A percentile compares a stretch with the other conserved stretches of the same genome.
phyloP scores from a whole-genome alignment of 2,888 invertebrate genomes.

The Drosophila helvetica region DNA sequence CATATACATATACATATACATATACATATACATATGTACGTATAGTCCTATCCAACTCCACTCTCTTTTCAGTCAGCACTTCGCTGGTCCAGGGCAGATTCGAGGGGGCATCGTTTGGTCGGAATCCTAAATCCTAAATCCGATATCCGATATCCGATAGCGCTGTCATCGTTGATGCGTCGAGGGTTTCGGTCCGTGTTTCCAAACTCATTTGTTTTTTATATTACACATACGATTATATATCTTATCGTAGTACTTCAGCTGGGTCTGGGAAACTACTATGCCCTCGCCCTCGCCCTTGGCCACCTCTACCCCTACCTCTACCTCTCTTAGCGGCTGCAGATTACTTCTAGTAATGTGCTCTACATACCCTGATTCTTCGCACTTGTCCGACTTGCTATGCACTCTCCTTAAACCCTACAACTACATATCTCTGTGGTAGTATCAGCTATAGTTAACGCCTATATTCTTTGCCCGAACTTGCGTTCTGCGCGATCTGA shows the following conservation, averaged over 20 bases:
- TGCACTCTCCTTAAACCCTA: constrained; percentile 12
- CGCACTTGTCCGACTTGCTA: not conserved
- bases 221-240: constrained; percentile 9
- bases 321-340: constrained; percentile 4
- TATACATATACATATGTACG: too few species aligned
- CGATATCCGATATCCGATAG: not conserved
- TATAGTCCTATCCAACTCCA: not conserved
- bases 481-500: not conserved
- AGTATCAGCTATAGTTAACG: not conserved
- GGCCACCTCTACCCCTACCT: too few species aligned
- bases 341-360: constrained; percentile 61
- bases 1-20: not conserved
- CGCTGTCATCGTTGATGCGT: not conserved
- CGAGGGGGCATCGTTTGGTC: constrained; percentile 41
- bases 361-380: constrained; percentile 69
- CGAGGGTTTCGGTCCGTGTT: constrained; percentile 55
- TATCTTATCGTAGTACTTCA: constrained; percentile 17
- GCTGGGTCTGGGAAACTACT: not conserved
- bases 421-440: not conserved
- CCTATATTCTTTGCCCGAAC: not conserved
- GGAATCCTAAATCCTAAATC: too few species aligned
- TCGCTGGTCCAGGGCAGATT: constrained; percentile 4
- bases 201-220: constrained; percentile 59
- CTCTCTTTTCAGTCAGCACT: constrained; percentile 15
- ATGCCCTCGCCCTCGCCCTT: not conserved